Evolutionary conservation across 30 jellyfish, hydroid and myxozoan species (phyloP), one percentile per base, ranked within the genome.

Genomic region (Cassiopea andromeda): DNA sequence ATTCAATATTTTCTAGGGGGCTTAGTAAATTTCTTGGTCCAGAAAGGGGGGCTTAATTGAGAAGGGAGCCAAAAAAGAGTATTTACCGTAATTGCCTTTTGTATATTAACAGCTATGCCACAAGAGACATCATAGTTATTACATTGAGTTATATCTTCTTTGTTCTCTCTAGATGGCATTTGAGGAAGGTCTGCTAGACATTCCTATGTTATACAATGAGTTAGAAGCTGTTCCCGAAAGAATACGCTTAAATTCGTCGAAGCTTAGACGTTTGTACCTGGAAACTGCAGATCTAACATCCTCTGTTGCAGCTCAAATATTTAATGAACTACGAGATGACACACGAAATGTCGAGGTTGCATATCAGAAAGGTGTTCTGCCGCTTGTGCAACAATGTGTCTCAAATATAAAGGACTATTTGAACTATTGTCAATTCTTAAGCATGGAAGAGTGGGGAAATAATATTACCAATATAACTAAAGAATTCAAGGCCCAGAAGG

Each of bases 261-360:
- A 75, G 75, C 67, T 82, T 75, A 70, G 91, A 27, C 43, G 82
- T 68, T 80, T 82, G 73, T 82, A 7, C 72, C 27, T 83, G 1
- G 90, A 82, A 61, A 44, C 47, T 8, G 90, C 90, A 13, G 82
- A 64, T 64, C 83, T 82, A 1, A 44, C 57, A 46, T 66, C 47
- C 66, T 44, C 82, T n/a, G 48, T 6, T 43, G 14, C 90, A 45
- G 82, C 90, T 27, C 13, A 1, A 46, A 82, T 45, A 70, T 16
- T 82, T 80, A 15, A 83, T 9, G 27, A 14, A 48, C 50, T 82
- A 8, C 81, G 90, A 2, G 90, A 82, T 70, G 48, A 44, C 50
- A 84, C 92, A 27, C 60, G 93, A 85, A 73, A 85, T 50, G 87
- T 71, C 44, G 93, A 87, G 19, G 80, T 71, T 27, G 93, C 70